Conservation (phyloP, 2,113 vertebrate species). For the Brachionichthys hirsutus region DNA sequence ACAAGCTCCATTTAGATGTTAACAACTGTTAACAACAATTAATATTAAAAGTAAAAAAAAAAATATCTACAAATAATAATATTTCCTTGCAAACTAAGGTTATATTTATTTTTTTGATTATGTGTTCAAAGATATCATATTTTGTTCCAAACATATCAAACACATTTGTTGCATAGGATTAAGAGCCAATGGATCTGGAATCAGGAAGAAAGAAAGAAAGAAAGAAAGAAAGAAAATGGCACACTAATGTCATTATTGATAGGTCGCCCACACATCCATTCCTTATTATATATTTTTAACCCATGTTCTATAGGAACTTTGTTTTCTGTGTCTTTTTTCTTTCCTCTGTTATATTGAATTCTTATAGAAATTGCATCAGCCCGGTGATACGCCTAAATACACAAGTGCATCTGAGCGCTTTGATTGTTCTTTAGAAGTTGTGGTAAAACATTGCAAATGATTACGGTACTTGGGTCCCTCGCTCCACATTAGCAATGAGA, state of each 20-base stretch:
- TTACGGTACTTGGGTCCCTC: constrained; percentile 31
- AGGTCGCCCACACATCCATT: constrained; percentile 39
- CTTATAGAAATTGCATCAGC: constrained; percentile 63
- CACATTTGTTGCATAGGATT: constrained; percentile 96
- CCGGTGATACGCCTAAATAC: constrained; percentile 54
- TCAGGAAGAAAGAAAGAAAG: constrained; percentile 28
- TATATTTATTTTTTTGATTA: constrained; percentile 66
- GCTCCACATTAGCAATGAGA: constrained; percentile 24
- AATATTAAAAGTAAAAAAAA: constrained; percentile 74
- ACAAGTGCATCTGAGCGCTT: constrained; percentile 23
- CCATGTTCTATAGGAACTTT: too few species aligned
- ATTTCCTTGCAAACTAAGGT: constrained; percentile 84
- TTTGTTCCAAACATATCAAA: constrained; percentile 74
- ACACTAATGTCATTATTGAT: constrained; percentile 73
- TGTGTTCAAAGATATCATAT: constrained; percentile 72
- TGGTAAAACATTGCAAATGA: constrained; percentile 32
- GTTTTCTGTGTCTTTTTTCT: constrained; percentile 1
- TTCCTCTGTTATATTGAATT: constrained; percentile 36
- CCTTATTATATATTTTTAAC: neutral
- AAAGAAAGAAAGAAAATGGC: constrained; percentile 78
- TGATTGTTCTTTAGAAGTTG: constrained; percentile 30
- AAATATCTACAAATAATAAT: constrained; percentile 65
- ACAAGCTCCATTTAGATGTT: constrained; percentile 70
- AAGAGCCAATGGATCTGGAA: constrained; percentile 81
- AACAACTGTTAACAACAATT: constrained; percentile 66